Conservation (phyloP, 2,888 invertebrate species). For the Drosophila borealis region DNA sequence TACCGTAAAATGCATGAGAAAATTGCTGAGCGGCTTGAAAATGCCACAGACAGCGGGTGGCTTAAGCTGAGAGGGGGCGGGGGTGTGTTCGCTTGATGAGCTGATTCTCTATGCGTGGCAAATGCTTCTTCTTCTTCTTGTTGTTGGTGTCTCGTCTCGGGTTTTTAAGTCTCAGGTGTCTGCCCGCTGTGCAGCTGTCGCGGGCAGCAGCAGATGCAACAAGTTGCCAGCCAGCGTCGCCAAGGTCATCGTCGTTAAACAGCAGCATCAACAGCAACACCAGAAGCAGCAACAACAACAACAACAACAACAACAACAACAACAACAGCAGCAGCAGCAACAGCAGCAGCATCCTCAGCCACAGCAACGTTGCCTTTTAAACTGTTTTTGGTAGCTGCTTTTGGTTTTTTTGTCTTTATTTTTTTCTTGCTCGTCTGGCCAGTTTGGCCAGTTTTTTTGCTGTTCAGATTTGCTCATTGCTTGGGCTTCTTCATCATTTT, state of each 20-base stretch:
- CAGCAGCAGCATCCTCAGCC: constrained; percentile 44
- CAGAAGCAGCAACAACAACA: constrained; percentile 8
- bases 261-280: constrained; percentile 27
- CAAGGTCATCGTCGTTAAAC: constrained; percentile 63
- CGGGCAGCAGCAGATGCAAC: constrained; percentile 64
- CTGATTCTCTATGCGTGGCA: constrained; percentile 46
- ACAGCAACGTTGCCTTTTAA: constrained; percentile 48
- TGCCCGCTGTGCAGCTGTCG: constrained; percentile 72
- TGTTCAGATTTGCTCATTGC: constrained; percentile 36
- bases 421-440: constrained; percentile 51
- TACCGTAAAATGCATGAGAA: constrained; percentile 78
- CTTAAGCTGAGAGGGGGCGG: constrained; percentile 10
- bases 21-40: constrained; percentile 46
- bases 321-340: not conserved
- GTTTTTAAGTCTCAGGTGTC: constrained; percentile 66
- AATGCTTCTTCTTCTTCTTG: constrained; percentile 1
- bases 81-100: not conserved
- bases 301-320: constrained; percentile 10
- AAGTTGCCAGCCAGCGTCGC: constrained; percentile 73
- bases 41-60: constrained; percentile 48
- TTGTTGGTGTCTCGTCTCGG: constrained; percentile 29
- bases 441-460: constrained; percentile 66
- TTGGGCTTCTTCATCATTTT: constrained; percentile 65
- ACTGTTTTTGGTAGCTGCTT: constrained; percentile 54
- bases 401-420: constrained; percentile 20